A percentile compares a stretch with the other conserved stretches of the same genome.
These are phyloP conservation scores for Calcarius ornatus DNA, from an alignment of 2,113 vertebrate species.

Conservation along the genomic window DNA sequence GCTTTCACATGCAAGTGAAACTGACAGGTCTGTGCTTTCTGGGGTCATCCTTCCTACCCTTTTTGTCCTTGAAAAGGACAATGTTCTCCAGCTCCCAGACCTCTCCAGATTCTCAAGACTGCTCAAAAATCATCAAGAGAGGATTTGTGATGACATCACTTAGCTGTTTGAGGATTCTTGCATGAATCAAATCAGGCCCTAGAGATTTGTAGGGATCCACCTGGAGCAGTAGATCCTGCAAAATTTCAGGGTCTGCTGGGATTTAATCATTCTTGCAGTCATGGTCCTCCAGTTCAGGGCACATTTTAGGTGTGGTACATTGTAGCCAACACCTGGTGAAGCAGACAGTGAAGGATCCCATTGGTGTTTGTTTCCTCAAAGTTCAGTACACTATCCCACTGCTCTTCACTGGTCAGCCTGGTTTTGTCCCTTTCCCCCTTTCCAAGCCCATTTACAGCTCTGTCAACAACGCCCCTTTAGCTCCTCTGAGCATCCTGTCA, in stretches of 20 bases:
- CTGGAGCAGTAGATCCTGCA: neutral
- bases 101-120: neutral
- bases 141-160: neutral
- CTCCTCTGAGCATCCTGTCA: neutral
- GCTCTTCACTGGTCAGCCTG: neutral
- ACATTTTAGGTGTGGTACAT: neutral
- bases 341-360: neutral
- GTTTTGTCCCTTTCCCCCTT: neutral
- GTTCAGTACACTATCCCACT: neutral
- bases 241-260: neutral
- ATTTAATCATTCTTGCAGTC: neutral
- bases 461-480: neutral
- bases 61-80: neutral
- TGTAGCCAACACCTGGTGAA: neutral
- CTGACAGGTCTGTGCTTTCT: neutral
- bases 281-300: neutral
- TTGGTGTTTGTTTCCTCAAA: fast-evolving
- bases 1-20: neutral
- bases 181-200: neutral
- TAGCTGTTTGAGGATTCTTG: neutral
- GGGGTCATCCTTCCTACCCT: neutral
- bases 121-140: neutral
- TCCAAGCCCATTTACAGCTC: neutral
- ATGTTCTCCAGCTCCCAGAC: neutral
- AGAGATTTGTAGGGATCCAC: neutral